A percentile compares a stretch with the other conserved stretches of the same genome.
phyloP scores from a whole-genome alignment of 2,113 vertebrate genomes.

The Trogon melanurus region DNA sequence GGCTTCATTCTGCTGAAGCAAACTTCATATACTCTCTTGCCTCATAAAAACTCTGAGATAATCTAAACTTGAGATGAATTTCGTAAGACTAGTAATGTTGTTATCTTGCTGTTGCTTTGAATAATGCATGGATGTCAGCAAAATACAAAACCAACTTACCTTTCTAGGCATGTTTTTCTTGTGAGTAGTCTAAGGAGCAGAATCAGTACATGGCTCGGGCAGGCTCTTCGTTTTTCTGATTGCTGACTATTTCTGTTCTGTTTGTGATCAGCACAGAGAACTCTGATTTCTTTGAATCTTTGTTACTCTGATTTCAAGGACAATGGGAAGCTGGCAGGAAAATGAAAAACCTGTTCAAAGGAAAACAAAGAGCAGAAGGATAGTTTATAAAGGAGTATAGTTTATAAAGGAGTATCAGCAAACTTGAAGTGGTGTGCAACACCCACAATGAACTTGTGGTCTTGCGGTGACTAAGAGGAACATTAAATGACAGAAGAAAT shows the following conservation, averaged over 20 bases:
- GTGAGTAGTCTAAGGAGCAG: background rate
- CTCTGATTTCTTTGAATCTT: background rate
- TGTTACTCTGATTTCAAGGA: background rate
- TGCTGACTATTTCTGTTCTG: background rate
- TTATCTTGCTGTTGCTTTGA: background rate
- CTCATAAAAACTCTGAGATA: background rate
- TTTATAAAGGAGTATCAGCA: background rate
- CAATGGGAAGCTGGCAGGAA: background rate
- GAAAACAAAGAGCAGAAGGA: background rate
- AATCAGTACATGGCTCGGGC: background rate
- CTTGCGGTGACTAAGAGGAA: background rate
- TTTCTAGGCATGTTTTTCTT: background rate
- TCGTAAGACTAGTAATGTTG: background rate
- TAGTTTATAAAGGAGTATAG: background rate
- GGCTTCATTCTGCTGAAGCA: background rate
- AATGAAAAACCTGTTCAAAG: background rate
- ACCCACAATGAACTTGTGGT: background rate
- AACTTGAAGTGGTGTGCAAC: background rate
- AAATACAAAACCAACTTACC: background rate
- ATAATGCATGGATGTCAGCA: background rate
- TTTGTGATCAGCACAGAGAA: background rate
- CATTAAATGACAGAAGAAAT: background rate
- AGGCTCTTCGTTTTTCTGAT: background rate
- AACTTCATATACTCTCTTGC: conserved; percentile 19
- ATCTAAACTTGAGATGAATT: background rate